phyloP scores from a whole-genome alignment of 2,113 vertebrate genomes.

The Scolopax mira region DNA sequence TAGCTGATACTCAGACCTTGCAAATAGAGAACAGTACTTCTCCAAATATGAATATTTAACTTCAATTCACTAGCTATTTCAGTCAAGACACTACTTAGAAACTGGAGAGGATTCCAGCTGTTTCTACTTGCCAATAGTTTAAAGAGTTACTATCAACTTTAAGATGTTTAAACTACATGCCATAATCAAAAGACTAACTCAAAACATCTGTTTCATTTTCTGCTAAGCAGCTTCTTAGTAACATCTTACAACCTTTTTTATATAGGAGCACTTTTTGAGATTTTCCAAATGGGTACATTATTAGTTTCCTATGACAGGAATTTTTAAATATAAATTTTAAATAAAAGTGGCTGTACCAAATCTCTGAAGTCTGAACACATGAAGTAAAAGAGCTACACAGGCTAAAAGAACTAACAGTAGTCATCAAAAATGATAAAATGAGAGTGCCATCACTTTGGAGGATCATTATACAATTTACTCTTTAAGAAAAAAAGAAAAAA shows the following conservation, averaged over 20 bases:
- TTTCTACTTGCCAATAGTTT: neutral
- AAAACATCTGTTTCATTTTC: neutral
- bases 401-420: neutral
- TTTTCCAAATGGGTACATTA: neutral
- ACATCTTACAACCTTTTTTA: neutral
- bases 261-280: neutral
- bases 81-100: neutral
- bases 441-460: neutral
- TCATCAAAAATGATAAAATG: neutral
- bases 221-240: neutral
- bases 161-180: neutral
- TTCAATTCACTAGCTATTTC: neutral
- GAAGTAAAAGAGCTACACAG: neutral
- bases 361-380: neutral
- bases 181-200: neutral
- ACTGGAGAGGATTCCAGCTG: neutral
- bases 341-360: neutral
- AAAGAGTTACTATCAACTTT: neutral
- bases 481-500: neutral
- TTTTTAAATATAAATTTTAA: neutral
- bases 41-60: neutral
- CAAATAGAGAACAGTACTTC: neutral
- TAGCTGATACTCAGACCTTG: neutral
- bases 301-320: neutral
- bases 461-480: neutral